phyloP scores from a whole-genome alignment of 2,797 vertebrate species.

The Pangasius larnaudii region DNA sequence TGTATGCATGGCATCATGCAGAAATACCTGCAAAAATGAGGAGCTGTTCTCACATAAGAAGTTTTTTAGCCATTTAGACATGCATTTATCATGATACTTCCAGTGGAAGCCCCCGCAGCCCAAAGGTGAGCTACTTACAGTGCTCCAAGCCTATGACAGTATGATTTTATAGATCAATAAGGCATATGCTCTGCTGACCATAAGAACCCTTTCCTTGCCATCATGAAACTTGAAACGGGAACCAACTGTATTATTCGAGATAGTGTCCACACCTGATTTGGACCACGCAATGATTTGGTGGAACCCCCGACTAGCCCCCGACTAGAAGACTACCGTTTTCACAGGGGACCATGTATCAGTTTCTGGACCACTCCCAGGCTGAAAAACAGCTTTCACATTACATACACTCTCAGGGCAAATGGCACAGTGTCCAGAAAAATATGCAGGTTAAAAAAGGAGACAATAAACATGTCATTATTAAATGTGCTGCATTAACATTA shows the following conservation, averaged over 20 bases:
- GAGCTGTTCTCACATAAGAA: background rate
- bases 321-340: background rate
- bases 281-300: background rate
- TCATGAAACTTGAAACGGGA: background rate
- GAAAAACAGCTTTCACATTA: background rate
- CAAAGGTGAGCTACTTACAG: background rate
- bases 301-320: background rate
- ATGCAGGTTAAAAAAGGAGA: constrained; percentile 1
- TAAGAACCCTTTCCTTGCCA: background rate
- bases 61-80: background rate
- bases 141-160: background rate
- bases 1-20: background rate
- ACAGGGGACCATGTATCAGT: background rate
- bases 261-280: background rate
- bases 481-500: background rate
- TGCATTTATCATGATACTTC: background rate
- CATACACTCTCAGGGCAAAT: background rate
- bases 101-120: background rate
- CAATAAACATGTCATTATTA: constrained; percentile 4
- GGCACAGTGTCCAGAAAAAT: background rate
- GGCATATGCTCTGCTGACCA: background rate
- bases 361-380: background rate
- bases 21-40: background rate
- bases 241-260: background rate
- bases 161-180: background rate